Base-by-base conservation (phyloP, 1,140 invertebrate species). In the Colletes latitarsis region DNA sequence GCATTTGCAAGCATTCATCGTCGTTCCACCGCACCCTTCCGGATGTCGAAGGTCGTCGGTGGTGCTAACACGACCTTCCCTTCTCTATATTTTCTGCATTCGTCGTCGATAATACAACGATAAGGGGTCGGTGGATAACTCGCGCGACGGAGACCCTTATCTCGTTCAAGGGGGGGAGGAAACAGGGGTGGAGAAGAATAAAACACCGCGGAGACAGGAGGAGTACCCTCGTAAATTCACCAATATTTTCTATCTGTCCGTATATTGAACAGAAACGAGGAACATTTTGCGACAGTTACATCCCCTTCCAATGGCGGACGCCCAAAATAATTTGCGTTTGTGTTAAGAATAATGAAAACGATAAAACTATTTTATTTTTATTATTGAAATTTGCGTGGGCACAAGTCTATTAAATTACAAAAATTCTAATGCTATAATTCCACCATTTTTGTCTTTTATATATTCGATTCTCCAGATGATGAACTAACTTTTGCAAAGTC, bases 1-100 rank as follows among this genome's bases (percentile, higher is more conserved):
- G 92, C 90, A 91, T 93, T 92, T 89, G 86, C 85, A 84, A 67
- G 88, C 82, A 88, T 92, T 90, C 89, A 90, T 91, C 82, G 87
- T 76, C 70, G 77, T 80, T 83, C 72, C 77, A 91, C 91, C 91
- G 85, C 91, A 89, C 92, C 92, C 91, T 93, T 91, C 90, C 91
- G 88, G 89, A 88, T 88, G 43, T 73, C 88, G 60, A 92, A 91
- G 90, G 91, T 77, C 85, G 67, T 17, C 75, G 63, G 43, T 66
- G 64, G 39, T 75, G 72, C 81, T 86, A 88, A 88, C 81, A 74
- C 77, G 49, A 82, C 69, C 67, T 49, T 71, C 57, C 60, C 55
- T 69, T 58, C 55, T 71, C 79, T 85, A 6, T 71, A 9, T 30
- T 77, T 15, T 9, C 15, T 57, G 15, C 60, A 14, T 15, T 46